These are phyloP conservation scores for Philhelius pedissequus DNA, from an alignment of 2,888 invertebrate genomes.

Conservation along the genomic window DNA sequence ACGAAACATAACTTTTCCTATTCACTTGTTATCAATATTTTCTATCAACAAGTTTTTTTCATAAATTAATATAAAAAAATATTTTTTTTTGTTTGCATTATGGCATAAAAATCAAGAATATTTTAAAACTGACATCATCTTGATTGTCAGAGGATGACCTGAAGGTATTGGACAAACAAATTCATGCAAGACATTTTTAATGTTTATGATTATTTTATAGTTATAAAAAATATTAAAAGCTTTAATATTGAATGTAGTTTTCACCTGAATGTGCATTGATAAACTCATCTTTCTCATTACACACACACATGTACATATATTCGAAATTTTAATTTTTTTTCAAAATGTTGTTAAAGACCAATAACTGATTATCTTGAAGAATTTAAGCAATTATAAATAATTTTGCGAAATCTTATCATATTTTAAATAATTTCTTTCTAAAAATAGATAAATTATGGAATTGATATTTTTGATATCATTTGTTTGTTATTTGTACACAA, in stretches of 20 bases:
- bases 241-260: constrained; percentile 22
- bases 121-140: constrained; percentile 74
- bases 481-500: no score
- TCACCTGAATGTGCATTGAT: background rate
- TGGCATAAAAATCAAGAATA: constrained; percentile 69
- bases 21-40: constrained; percentile 69
- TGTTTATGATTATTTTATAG: constrained; percentile 14
- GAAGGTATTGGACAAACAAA: constrained; percentile 73
- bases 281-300: background rate
- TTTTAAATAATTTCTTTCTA: background rate
- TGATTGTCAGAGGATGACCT: constrained; percentile 78
- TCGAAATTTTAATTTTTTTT: background rate
- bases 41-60: constrained; percentile 37
- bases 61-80: constrained; percentile 21
- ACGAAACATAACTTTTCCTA: constrained; percentile 31
- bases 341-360: background rate
- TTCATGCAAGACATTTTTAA: constrained; percentile 16
- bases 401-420: background rate
- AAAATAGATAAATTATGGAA: background rate
- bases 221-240: background rate
- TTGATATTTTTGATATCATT: background rate
- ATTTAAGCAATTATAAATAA: background rate
- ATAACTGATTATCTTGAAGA: background rate
- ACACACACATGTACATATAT: background rate
- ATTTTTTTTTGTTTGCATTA: constrained; percentile 57